Base-by-base conservation (phyloP, 2,113 vertebrate species). In the Corythaeola cristata region DNA sequence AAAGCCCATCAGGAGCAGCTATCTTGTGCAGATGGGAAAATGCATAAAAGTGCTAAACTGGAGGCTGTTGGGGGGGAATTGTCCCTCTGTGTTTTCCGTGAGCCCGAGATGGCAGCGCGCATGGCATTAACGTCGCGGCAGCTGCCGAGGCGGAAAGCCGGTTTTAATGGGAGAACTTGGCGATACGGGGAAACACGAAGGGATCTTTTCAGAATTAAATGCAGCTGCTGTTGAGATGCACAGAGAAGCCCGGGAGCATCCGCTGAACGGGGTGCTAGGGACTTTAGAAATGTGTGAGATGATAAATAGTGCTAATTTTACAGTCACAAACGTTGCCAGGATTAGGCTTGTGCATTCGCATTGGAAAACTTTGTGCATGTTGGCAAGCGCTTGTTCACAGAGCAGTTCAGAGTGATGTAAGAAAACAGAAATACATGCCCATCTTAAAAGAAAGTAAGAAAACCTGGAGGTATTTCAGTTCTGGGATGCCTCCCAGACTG, bases 221-320 rank as follows among this genome's bases (percentile, higher is more conserved):
- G 35, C 8, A 41, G 33, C 27, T 56, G n/a, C 19, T 55, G n/a
- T 49, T 88, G 30, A 62, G 60, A 7, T 15, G 83, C 52, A 6
- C n/a, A 20, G 59, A 45, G 47, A 37, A 47, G 66, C 71, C 55
- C 1, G 9, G 39, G 33, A 68, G 27, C 55, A 20, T 8, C 33
- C 4, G 0, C 24, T 44, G 24, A 9, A 2, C 0, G 2, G 9
- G 24, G 15, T 41, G 59, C 32, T 71, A 75, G 69, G 28, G 44
- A 5, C 11, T 69, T 32, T 5, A 50, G 73, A 77, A 50, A 27
- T 6, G 33, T 3, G 19, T 15, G 2, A 49, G 71, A 3, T 28
- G 28, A 14, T 5, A 14, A 52, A 66, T 27, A 55, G 5, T 4
- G 37, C 11, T 47, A 28, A 28, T 94, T 93, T 75, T 32, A 18